phyloP scores from a whole-genome alignment of 2,888 invertebrate species.

The Caenorhabditis sp. region DNA sequence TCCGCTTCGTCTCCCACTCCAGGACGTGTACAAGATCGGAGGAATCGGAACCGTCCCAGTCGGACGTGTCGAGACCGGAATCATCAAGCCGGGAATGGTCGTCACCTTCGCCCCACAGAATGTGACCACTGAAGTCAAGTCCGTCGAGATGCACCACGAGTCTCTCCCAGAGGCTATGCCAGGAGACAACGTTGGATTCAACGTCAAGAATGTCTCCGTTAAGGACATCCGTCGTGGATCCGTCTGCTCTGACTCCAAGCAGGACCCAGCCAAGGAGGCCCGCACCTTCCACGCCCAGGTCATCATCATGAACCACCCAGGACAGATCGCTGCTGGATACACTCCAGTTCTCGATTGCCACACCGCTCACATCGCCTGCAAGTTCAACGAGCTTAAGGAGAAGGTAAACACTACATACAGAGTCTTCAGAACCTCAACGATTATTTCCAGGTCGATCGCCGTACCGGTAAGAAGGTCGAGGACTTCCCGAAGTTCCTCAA shows the following conservation, averaged over 20 bases:
- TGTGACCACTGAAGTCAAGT: slow-evolving; percentile 99
- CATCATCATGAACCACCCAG: slow-evolving; percentile 99
- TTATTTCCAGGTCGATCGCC: slow-evolving; percentile 85
- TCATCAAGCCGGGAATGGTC: slow-evolving; percentile 92
- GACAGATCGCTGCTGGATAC: slow-evolving; percentile 98
- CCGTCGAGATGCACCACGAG: slow-evolving; percentile 99
- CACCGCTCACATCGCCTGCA: slow-evolving; percentile 99
- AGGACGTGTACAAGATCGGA: slow-evolving; percentile 99
- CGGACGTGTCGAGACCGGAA: slow-evolving; percentile 98
- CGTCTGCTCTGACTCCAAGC: slow-evolving; percentile 97
- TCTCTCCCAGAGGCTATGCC: slow-evolving; percentile 87
- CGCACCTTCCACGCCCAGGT: slow-evolving; percentile 97
- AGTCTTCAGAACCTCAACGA: background rate
- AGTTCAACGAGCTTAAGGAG: slow-evolving; percentile 97
- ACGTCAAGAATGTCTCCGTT: slow-evolving; percentile 99
- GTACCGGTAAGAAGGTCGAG: slow-evolving; percentile 87
- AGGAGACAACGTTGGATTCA: slow-evolving; percentile 98
- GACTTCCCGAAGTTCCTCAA: slow-evolving; percentile 86
- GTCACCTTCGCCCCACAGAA: slow-evolving; percentile 97
- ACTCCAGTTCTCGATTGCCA: slow-evolving; percentile 99
- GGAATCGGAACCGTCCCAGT: slow-evolving; percentile 99
- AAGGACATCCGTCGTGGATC: slow-evolving; percentile 99
- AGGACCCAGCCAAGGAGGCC: slow-evolving; percentile 94
- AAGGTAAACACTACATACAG: slow-evolving; percentile 82
- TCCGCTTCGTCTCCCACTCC: slow-evolving; percentile 96